These are phyloP conservation scores for Pygocentrus nattereri DNA, from an alignment of 2,797 vertebrate genomes.

Conservation along the genomic window DNA sequence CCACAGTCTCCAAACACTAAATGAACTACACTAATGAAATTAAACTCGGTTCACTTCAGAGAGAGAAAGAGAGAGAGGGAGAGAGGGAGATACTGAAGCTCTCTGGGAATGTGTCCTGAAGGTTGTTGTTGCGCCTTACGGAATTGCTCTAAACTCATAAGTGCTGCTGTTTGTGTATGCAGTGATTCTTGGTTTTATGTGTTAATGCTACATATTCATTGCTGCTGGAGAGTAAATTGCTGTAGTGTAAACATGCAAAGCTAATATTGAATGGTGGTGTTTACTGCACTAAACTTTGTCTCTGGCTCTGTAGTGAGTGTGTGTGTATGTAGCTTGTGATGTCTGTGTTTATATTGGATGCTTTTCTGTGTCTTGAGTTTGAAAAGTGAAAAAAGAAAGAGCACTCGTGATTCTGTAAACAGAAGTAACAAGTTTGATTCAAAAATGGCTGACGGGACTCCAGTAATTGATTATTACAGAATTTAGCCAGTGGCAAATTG, in stretches of 20 bases:
- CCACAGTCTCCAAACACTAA: conserved; percentile 1
- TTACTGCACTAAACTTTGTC: conserved; percentile 12
- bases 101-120: neutral
- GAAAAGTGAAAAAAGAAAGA: neutral
- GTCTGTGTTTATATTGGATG: neutral
- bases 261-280: conserved; percentile 42
- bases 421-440: neutral
- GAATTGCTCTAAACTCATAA: no score
- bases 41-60: conserved; percentile 1
- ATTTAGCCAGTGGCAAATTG: neutral
- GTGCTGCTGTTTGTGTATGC: neutral
- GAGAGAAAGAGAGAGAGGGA: neutral
- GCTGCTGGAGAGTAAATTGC: neutral
- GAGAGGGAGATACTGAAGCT: neutral
- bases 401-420: neutral
- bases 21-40: conserved; percentile 35
- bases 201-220: conserved; percentile 30
- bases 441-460: neutral
- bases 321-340: neutral
- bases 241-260: conserved; percentile 35
- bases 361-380: neutral
- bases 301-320: neutral
- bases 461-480: neutral
- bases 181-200: conserved; percentile 8
- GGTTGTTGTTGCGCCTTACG: neutral